A percentile compares a stretch with the other conserved stretches of the same genome.
Evolutionary conservation across 2,113 vertebrate genomes (phyloP).

Genomic region (Osmerus mordax): DNA sequence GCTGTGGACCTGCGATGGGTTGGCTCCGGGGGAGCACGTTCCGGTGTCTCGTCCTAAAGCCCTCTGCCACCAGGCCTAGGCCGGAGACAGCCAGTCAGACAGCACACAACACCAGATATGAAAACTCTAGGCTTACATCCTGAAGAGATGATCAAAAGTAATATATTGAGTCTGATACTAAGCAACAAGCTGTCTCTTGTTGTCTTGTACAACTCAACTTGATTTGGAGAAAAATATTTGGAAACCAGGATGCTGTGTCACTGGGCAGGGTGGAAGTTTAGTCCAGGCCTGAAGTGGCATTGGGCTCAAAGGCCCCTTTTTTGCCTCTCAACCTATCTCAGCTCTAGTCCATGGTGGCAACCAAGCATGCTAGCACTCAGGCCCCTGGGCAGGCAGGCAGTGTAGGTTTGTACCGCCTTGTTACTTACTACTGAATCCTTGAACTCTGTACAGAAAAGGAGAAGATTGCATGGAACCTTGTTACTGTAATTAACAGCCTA

Average conservation of each 20-base stretch:
- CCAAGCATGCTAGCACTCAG: constrained; percentile 55
- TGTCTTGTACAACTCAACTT: neutral
- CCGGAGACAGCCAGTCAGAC: neutral
- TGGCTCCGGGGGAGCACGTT: neutral
- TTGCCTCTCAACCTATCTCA: neutral
- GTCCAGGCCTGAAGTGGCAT: constrained; percentile 38
- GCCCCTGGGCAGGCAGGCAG: constrained; percentile 58
- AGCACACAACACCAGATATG: neutral
- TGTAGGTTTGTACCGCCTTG: constrained; percentile 78
- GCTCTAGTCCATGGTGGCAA: constrained; percentile 8
- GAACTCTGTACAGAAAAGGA: constrained; percentile 79
- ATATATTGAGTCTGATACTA: too few species aligned
- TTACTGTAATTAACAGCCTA: constrained; percentile 90
- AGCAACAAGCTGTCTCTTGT: neutral
- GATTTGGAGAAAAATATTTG: neutral
- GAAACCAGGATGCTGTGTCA: neutral
- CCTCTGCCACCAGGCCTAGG: neutral
- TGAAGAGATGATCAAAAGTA: neutral
- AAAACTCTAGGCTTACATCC: neutral
- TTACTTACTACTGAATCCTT: constrained; percentile 88
- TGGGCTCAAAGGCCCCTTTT: constrained; percentile 32
- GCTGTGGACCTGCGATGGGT: constrained; percentile 37
- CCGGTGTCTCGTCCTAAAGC: neutral
- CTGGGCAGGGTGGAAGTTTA: neutral
- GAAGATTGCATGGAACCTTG: constrained; percentile 79